A percentile compares a stretch with the other conserved stretches of the same genome.
Conservation (phyloP, 2,888 invertebrate species). For the Conus canariensis region DNA sequence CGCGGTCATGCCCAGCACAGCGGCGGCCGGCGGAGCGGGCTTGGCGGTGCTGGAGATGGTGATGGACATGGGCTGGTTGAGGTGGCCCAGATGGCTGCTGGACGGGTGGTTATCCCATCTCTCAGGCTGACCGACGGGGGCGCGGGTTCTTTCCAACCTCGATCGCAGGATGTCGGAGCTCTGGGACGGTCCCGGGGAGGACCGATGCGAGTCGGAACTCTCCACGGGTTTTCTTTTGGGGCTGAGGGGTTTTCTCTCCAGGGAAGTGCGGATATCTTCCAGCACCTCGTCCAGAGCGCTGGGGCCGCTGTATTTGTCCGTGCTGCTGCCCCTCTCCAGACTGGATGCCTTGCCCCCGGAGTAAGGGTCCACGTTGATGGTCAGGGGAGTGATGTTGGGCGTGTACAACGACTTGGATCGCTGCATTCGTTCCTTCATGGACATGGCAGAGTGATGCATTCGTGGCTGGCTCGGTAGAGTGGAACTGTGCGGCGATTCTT, state of each 20-base stretch:
- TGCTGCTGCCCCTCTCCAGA: constrained; percentile 29
- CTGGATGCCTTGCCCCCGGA: constrained; percentile 38
- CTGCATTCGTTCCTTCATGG: constrained; percentile 51
- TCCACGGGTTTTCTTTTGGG: constrained; percentile 50
- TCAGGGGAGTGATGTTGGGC: constrained; percentile 67
- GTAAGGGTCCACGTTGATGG: constrained; percentile 56
- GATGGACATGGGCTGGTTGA: constrained; percentile 30
- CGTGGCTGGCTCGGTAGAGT: constrained; percentile 54
- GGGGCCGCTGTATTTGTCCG: constrained; percentile 55
- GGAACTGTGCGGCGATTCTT: constrained; percentile 48
- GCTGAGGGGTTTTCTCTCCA: constrained; percentile 65
- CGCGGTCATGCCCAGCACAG: constrained; percentile 52
- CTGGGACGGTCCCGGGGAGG: constrained; percentile 44
- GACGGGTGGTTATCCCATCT: constrained; percentile 23
- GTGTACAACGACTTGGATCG: constrained; percentile 62
- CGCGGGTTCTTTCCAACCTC: constrained; percentile 36
- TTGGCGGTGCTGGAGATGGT: constrained; percentile 35
- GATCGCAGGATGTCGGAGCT: constrained; percentile 37
- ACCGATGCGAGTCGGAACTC: constrained; percentile 55
- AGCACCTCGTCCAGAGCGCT: constrained; percentile 72
- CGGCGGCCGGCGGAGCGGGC: not conserved
- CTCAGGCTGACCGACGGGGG: not conserved
- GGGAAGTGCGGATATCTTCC: constrained; percentile 67
- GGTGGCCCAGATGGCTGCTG: not conserved
- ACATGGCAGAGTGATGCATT: constrained; percentile 34